A percentile compares a stretch with the other conserved stretches of the same genome.
phyloP scores from a whole-genome alignment of 2,888 invertebrate genomes.

The Eumacrocentrus americanus region DNA sequence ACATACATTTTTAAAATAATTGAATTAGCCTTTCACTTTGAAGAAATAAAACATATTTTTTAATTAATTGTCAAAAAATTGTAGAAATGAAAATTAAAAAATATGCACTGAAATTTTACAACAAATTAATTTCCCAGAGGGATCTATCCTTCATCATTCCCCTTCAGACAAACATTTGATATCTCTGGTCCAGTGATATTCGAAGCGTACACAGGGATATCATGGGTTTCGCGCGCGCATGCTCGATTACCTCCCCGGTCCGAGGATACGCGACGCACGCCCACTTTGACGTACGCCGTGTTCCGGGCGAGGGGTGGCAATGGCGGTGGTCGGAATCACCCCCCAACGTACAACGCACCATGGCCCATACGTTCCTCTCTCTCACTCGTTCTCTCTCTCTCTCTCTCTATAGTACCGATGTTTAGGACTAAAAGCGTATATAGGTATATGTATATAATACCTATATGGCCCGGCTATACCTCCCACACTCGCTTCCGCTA shows the following conservation, averaged over 20 bases:
- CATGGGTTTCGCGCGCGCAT: constrained; percentile 24
- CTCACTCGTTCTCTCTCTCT: constrained; percentile 6
- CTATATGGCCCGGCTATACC: constrained; percentile 1
- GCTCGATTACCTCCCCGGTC: constrained; percentile 28
- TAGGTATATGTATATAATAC: not conserved
- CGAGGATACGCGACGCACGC: constrained; percentile 23
- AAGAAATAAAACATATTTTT: constrained; percentile 5
- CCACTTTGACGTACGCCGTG: constrained; percentile 26
- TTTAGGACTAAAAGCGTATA: constrained; percentile 16
- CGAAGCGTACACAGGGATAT: constrained; percentile 27
- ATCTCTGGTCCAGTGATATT: constrained; percentile 30
- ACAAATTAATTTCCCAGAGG: constrained; percentile 23
- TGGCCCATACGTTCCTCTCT: constrained; percentile 17
- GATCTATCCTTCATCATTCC: constrained; percentile 10
- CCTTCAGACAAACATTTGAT: constrained; percentile 32
- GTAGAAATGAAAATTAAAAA: not conserved
- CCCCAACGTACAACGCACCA: constrained; percentile 8
- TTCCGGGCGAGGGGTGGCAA: constrained; percentile 10
- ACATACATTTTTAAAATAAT: constrained; percentile 10
- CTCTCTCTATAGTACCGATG: constrained; percentile 1
- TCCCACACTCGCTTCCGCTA: constrained; percentile 5
- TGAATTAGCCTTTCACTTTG: constrained; percentile 7
- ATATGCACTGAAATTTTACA: constrained; percentile 15
- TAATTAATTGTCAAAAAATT: not conserved
- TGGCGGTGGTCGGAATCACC: constrained; percentile 25